Conservation (phyloP, 2,113 vertebrate genomes). For the Siphamia tubifer region DNA sequence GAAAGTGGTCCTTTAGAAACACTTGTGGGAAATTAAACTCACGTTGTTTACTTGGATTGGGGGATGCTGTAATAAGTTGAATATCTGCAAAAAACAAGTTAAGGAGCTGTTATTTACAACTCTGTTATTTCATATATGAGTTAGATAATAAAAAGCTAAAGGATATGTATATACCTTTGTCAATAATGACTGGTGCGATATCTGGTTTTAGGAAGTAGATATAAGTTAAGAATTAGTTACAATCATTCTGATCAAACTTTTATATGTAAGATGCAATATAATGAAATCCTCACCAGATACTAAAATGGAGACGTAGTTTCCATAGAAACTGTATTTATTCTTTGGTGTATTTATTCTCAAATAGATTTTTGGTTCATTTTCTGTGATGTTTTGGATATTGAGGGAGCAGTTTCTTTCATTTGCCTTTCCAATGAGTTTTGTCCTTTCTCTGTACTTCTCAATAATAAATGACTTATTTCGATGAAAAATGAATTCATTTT, state of each 20-base stretch:
- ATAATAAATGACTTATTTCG: neutral
- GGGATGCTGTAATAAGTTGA: rapidly evolving
- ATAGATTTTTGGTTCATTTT: rapidly evolving
- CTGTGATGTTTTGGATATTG: neutral
- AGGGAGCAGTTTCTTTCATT: slow-evolving; percentile 49
- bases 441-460: slow-evolving; percentile 34
- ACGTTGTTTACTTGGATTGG: rapidly evolving
- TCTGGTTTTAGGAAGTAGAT: neutral
- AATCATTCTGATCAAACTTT: neutral
- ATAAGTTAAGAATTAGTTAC: neutral
- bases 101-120: too few species aligned
- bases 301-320: rapidly evolving
- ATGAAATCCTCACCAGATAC: slow-evolving; percentile 13
- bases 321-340: neutral
- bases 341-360: slow-evolving; percentile 39
- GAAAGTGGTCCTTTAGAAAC: neutral
- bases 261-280: neutral
- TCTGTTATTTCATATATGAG: neutral
- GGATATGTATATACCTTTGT: neutral
- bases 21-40: neutral
- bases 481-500: slow-evolving; percentile 34
- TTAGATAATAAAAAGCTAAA: neutral
- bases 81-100: neutral
- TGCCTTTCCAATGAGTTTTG: slow-evolving; percentile 21
- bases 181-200: rapidly evolving